phyloP scores from a whole-genome alignment of 2,888 invertebrate genomes.

The Alitta virens region DNA sequence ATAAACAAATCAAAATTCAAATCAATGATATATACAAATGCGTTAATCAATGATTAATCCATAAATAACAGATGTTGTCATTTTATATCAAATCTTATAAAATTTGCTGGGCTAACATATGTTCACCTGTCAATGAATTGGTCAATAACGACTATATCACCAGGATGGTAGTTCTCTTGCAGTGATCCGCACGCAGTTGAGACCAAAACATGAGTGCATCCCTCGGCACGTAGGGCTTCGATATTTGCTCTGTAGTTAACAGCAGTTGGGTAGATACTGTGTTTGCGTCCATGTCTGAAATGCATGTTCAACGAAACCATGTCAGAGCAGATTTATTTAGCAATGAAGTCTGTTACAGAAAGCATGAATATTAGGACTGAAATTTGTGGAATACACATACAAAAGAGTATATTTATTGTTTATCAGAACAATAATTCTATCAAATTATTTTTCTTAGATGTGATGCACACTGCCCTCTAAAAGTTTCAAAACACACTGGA shows the following conservation, averaged over 20 bases:
- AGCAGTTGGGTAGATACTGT: conserved; percentile 76
- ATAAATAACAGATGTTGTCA: too few relatives aligned
- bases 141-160: conserved; percentile 84
- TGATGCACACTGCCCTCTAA: too few relatives aligned
- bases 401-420: background rate
- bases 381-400: background rate
- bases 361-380: background rate
- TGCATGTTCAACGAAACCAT: too few relatives aligned
- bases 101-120: too few relatives aligned
- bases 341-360: too few relatives aligned
- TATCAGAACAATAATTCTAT: background rate
- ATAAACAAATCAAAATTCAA: background rate
- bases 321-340: too few relatives aligned
- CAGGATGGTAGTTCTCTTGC: conserved; percentile 80
- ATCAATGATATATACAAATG: too few relatives aligned
- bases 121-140: conserved; percentile 66
- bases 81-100: too few relatives aligned
- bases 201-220: conserved; percentile 89
- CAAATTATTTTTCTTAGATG: too few relatives aligned
- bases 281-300: conserved; percentile 66
- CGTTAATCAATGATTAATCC: too few relatives aligned
- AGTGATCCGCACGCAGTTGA: conserved; percentile 94
- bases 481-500: too few relatives aligned
- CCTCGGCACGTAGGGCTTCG: conserved; percentile 80
- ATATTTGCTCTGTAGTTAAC: conserved; percentile 97